phyloP scores from a whole-genome alignment of 2,797 vertebrate genomes.

The Pseudomugil tenellus region DNA sequence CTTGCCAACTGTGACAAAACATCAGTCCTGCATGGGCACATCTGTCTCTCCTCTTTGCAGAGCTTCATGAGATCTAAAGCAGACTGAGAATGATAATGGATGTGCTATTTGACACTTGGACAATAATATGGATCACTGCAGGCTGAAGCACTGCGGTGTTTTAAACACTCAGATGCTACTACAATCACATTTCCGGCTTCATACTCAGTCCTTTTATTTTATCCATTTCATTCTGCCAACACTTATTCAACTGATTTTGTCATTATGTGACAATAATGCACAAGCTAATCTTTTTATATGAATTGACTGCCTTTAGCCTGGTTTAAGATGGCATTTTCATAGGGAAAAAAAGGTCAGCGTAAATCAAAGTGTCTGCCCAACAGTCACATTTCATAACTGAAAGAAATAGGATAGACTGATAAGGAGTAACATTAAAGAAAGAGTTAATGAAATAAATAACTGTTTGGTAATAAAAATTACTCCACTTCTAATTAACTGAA shows the following conservation, averaged over 20 bases:
- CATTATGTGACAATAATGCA: background rate
- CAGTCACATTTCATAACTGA: background rate
- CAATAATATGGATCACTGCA: background rate
- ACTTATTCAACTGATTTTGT: background rate
- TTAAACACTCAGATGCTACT: background rate
- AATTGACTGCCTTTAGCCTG: background rate
- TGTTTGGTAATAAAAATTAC: background rate
- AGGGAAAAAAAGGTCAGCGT: background rate
- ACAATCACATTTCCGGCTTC: background rate
- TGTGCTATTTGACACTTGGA: conserved; percentile 8
- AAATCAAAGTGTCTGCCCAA: background rate
- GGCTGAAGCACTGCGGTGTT: background rate
- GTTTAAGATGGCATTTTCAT: background rate
- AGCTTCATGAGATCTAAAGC: conserved; percentile 11
- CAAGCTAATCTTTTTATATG: background rate
- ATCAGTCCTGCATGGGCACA: conserved; percentile 10
- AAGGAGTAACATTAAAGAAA: background rate
- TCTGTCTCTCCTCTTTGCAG: conserved; percentile 8
- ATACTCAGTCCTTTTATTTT: conserved; percentile 1
- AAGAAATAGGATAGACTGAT: background rate
- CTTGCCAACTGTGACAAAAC: conserved; percentile 14
- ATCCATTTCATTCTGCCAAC: background rate
- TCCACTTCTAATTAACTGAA: background rate
- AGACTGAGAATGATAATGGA: background rate
- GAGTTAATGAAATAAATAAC: background rate